Conservation (phyloP, 2,797 vertebrate genomes). For the Catamblyrhynchus diadema region DNA sequence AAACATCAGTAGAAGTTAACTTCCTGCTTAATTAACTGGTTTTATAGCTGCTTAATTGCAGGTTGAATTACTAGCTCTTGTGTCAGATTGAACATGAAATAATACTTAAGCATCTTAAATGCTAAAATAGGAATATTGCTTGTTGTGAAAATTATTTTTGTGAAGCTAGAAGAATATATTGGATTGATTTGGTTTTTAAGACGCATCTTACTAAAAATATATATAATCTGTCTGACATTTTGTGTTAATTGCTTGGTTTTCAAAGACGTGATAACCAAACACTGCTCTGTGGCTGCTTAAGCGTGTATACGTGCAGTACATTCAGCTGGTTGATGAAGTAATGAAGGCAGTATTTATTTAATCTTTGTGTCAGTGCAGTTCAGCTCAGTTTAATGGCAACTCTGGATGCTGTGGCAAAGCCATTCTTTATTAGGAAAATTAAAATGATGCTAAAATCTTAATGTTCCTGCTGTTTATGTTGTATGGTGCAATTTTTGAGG, state of each 20-base stretch:
- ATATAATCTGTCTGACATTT: not conserved
- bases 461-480: not conserved
- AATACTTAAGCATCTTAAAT: not conserved
- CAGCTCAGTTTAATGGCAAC: not conserved
- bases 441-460: not conserved
- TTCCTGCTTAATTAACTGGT: not conserved
- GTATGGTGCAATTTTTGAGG: not conserved
- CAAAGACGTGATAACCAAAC: not conserved
- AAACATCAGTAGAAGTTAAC: not conserved
- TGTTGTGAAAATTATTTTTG: not conserved
- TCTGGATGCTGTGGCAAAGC: not conserved
- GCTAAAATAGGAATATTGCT: not conserved
- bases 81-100: not conserved
- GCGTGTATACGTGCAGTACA: not conserved
- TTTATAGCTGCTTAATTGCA: not conserved
- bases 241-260: not conserved
- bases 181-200: not conserved
- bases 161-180: not conserved
- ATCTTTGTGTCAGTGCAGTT: not conserved
- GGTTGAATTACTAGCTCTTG: not conserved
- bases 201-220: not conserved
- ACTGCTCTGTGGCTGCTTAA: not conserved
- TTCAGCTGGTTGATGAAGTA: not conserved
- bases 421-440: not conserved
- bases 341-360: not conserved